A percentile compares a stretch with the other conserved stretches of the same genome.
These are phyloP conservation scores for Myotis vivesi DNA, from an alignment of 2,797 vertebrate genomes.

Conservation along the genomic window DNA sequence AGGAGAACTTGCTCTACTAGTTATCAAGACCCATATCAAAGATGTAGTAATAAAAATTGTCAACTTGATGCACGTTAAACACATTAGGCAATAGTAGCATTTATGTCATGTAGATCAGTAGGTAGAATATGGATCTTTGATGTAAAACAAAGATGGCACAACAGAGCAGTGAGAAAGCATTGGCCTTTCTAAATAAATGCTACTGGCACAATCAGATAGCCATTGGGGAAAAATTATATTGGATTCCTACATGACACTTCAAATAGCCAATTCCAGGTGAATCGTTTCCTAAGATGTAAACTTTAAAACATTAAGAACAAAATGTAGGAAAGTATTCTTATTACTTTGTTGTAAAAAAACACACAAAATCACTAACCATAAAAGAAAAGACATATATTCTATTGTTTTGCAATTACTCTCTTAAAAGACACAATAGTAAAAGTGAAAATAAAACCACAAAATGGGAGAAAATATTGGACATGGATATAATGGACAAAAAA, in stretches of 20 bases:
- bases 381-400: neutral
- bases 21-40: neutral
- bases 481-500: neutral
- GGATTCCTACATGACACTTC: neutral
- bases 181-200: neutral
- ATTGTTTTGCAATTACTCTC: neutral
- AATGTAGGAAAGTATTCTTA: neutral
- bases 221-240: neutral
- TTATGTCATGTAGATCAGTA: neutral
- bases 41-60: neutral
- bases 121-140: neutral
- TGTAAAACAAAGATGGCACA: neutral
- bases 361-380: neutral
- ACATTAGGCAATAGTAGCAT: neutral
- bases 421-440: neutral
- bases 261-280: neutral
- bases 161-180: neutral
- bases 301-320: neutral
- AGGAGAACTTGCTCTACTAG: neutral
- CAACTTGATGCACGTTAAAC: neutral
- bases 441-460: neutral
- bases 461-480: neutral
- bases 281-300: neutral
- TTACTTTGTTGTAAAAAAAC: neutral
- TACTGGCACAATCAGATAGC: neutral